Conservation (phyloP, 2,888 invertebrate genomes). For the Cinara cedri region DNA sequence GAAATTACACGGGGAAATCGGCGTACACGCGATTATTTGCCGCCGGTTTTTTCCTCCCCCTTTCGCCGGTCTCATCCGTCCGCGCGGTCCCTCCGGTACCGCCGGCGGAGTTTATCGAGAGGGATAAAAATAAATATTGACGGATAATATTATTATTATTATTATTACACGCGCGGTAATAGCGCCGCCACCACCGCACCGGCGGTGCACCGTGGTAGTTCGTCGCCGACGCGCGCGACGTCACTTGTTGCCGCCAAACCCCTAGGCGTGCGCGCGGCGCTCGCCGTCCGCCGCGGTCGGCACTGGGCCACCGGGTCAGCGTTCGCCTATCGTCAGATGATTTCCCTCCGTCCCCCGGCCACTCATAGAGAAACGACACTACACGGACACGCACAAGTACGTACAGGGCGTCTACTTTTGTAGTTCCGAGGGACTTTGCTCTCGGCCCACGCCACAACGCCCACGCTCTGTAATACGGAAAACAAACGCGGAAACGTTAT, state of each 20-base stretch:
- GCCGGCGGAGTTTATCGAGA: background rate
- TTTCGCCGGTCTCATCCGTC: slow-evolving; percentile 12
- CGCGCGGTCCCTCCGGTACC: slow-evolving; percentile 15
- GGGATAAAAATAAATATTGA: slow-evolving; percentile 51
- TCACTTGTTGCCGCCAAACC: slow-evolving; percentile 47
- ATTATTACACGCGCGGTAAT: background rate
- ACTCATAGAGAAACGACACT: background rate
- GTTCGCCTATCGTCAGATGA: background rate
- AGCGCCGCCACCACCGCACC: background rate
- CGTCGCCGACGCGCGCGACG: background rate
- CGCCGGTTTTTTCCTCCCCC: background rate
- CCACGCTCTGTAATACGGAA: too few relatives aligned
- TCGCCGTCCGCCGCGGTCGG: background rate
- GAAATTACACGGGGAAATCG: too few relatives aligned
- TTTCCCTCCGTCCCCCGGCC: background rate
- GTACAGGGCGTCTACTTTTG: background rate
- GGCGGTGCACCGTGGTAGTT: background rate
- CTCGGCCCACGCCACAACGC: too few relatives aligned
- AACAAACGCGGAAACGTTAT: too few relatives aligned
- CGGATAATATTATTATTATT: background rate
- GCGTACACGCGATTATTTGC: too few relatives aligned
- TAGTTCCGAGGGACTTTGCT: too few relatives aligned
- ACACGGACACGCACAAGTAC: too few relatives aligned
- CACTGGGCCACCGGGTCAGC: slow-evolving; percentile 47
- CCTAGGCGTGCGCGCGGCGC: background rate